Conservation (phyloP, 2,797 vertebrate genomes). For the Momotus momota region DNA sequence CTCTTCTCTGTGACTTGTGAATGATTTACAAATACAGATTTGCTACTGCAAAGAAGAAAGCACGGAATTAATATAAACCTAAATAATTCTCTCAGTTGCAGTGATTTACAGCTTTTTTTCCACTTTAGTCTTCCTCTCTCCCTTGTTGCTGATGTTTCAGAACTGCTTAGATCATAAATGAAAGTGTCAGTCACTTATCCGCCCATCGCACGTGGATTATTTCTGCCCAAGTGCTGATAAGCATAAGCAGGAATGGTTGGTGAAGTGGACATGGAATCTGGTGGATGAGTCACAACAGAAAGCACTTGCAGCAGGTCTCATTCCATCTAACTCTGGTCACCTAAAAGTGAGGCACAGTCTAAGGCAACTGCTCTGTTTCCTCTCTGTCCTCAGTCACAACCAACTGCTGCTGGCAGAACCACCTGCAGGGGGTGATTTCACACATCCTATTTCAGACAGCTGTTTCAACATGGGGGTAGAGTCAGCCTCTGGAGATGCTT, state of each 20-base stretch:
- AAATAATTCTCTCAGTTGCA: not conserved
- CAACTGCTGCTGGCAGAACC: not conserved
- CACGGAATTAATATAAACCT: not conserved
- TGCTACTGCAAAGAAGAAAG: not conserved
- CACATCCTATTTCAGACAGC: not conserved
- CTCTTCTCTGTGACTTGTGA: not conserved
- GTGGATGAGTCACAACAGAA: not conserved
- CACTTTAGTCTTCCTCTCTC: not conserved
- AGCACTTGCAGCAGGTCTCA: not conserved
- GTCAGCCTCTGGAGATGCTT: not conserved
- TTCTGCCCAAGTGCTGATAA: not conserved
- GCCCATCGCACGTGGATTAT: not conserved
- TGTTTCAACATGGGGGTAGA: not conserved
- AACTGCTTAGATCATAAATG: not conserved
- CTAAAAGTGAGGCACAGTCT: not conserved
- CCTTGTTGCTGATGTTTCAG: not conserved
- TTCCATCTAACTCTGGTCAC: not conserved
- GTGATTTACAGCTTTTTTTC: not conserved
- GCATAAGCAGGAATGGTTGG: not conserved
- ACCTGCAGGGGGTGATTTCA: not conserved
- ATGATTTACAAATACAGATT: not conserved
- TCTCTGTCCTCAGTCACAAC: not conserved
- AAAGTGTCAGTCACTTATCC: not conserved
- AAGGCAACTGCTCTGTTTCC: not conserved
- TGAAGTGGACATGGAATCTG: not conserved